Evolutionary conservation across 64 coral and sea anemone genomes (phyloP), one percentile per base, ranked within the genome.

Genomic region (Pachyseris speciosa): DNA sequence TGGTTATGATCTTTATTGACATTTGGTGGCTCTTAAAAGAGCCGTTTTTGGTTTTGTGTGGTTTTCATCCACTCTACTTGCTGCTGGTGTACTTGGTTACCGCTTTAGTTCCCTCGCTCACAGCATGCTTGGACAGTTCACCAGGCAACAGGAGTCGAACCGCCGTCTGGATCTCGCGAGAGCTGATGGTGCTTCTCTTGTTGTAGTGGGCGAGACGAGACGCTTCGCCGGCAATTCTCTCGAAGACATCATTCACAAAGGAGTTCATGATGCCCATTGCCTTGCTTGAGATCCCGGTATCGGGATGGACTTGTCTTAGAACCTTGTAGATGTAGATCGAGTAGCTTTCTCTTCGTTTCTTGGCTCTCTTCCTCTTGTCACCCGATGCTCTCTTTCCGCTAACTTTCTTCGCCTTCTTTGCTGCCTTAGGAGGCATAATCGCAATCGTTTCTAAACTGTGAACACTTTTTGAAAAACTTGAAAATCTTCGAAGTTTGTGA

Each of bases 1-100:
- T 63, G 77, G 49, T 37, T 53, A 81, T 81, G 49, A 36, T 22
- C 77, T 81, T 81, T 63, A 28, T 13, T 63, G 3, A 15, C 17
- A 39, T 25, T 37, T 81, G 77, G 77, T 81, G 77, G 77, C 77
- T 81, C 77, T 36, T 81, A 81, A 81, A 81, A 81, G 77, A 81
- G 77, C 77, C 77, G 77, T 81, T 81, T 29, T 49, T 42, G n/a
- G 39, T 37, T 38, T 37, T 29, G 6, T 5, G 2, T 61, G 0
- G 7, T 8, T 71, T 37, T 0, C 5, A 7, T 5, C 5, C 0
- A 9, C 2, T 81, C 29, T 81, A 81, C 13, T 63, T 81, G 53
- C 77, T 81, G 52, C 77, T 81, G 19, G 77, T 61, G 53, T 81
- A 81, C 53, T 81, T 81, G 31, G 77, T 81, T 10, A 81, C 77